phyloP scores from a whole-genome alignment of 2,888 invertebrate species.

The Philhelius pedissequus region DNA sequence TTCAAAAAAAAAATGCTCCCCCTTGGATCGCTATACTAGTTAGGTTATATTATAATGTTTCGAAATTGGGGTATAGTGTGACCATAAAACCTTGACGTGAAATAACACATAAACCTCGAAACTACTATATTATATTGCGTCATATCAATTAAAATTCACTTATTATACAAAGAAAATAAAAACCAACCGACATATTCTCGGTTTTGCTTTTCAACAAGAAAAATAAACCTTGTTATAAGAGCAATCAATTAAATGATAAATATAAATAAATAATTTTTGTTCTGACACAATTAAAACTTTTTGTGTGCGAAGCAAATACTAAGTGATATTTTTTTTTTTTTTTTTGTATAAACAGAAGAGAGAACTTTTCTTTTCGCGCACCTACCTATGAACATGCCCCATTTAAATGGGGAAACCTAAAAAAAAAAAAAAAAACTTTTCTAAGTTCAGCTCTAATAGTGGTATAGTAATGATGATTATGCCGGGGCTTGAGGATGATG shows the following conservation, averaged over 20 bases:
- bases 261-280: constrained; percentile 11
- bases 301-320: constrained; percentile 1
- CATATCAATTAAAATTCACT: no score
- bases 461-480: constrained; percentile 17
- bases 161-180: no score
- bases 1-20: no score
- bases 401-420: constrained; percentile 6
- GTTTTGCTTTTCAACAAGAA: neutral
- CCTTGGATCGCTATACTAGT: no score
- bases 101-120: no score
- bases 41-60: no score
- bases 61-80: no score
- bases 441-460: constrained; percentile 13
- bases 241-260: constrained; percentile 54
- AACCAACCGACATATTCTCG: constrained; percentile 7
- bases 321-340: no score
- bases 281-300: constrained; percentile 33
- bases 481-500: constrained; percentile 23
- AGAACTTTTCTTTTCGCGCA: neutral
- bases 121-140: no score
- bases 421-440: neutral
- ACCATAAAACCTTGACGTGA: no score
- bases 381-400: neutral
- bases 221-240: constrained; percentile 33
- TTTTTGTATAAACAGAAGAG: no score